Evolutionary conservation across 2,113 vertebrate genomes (phyloP).

Genomic region (crab-eating macaque (Macaca fascicularis)): T2T-MFA8v1.1 NC_088377.1:119569501-119570000

Average conservation of each 20-base stretch:
- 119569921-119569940: neutral
- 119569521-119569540: neutral
- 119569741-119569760: neutral
- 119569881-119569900: neutral
- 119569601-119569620: neutral
- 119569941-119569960: neutral
- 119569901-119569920: neutral
- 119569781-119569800: neutral
- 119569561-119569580: neutral
- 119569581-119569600: neutral
- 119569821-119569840: neutral
- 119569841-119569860: neutral
- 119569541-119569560: neutral
- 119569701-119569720: neutral
- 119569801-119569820: neutral
- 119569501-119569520: neutral
- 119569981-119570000: neutral
- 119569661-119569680: neutral
- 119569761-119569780: neutral
- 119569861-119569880: neutral
- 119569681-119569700: neutral
- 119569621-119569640: neutral
- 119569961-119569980: neutral
- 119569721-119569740: neutral
- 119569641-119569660: neutral